Conservation (phyloP, 2,797 vertebrate genomes). For the Neoniphon sammara region DNA sequence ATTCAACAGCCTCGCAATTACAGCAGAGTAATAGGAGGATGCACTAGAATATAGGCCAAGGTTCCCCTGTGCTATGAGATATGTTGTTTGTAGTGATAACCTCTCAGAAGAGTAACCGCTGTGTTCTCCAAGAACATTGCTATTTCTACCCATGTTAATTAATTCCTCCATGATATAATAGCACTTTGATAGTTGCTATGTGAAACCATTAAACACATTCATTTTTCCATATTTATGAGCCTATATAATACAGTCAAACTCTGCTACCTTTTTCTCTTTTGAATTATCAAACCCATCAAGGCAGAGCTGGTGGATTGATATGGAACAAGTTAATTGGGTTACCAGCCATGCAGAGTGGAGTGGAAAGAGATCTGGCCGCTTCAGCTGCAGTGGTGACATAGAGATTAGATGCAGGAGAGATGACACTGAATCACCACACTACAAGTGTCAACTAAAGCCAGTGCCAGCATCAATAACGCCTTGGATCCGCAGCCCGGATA, state of each 20-base stretch:
- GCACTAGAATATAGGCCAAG: slow-evolving; percentile 14
- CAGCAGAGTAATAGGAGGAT: slow-evolving; percentile 26
- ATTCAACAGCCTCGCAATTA: slow-evolving; percentile 45
- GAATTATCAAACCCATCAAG: slow-evolving; percentile 28
- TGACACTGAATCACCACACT: slow-evolving; percentile 36
- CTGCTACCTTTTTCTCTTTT: slow-evolving; percentile 1
- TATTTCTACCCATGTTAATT: slow-evolving; percentile 21
- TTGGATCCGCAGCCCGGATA: slow-evolving; percentile 17
- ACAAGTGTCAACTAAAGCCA: slow-evolving; percentile 46
- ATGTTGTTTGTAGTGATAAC: slow-evolving; percentile 38
- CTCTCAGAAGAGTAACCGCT: slow-evolving; percentile 7
- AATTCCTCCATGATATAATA: slow-evolving; percentile 6
- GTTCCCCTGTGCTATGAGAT: slow-evolving; percentile 16
- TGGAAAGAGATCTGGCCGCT: slow-evolving; percentile 19
- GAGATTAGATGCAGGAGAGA: slow-evolving; percentile 55
- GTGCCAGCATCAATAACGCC: slow-evolving; percentile 13
- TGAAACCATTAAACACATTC: background rate
- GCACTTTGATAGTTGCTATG: slow-evolving; percentile 5
- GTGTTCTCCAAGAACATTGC: background rate
- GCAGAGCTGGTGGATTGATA: slow-evolving; percentile 33
- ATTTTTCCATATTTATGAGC: slow-evolving; percentile 8
- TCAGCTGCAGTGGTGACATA: slow-evolving; percentile 42
- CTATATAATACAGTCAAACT: background rate
- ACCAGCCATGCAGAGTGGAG: slow-evolving; percentile 32
- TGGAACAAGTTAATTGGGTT: slow-evolving; percentile 51